Evolutionary conservation across 2,113 vertebrate genomes (phyloP), one percentile per base, ranked within the genome.

Genomic region (Alaudala cheleensis): DNA sequence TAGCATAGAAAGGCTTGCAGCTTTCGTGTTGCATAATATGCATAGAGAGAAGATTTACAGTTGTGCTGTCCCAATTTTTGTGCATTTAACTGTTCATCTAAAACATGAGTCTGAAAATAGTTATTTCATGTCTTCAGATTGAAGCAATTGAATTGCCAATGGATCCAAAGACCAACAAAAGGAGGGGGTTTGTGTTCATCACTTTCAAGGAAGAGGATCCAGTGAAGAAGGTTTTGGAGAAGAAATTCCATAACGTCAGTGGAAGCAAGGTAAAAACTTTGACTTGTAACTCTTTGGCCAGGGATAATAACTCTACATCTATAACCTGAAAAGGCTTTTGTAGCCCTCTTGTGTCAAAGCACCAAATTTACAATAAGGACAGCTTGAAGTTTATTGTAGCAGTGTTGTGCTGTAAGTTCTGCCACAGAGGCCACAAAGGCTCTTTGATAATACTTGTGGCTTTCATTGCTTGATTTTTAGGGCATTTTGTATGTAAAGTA

Each of bases 161-260:
- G 98, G 99, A 99, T 97, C 99, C 99, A 95, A 99, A 99, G 98
- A 99, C 99, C 7, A 99, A 99, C 94, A 99, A 99, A 97, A 99
- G 99, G 97, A 98, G 99, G 95, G 99, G 99, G 8, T 99, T 99
- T 97, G 99, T 99, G 81, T 99, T 99, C 95, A 99, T 99, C 93
- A 99, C 99, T 14, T 99, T 99, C 95, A 99, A 99, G 97, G 99
- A 99, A 49, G 99, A 99, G 86, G 98, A 99, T 65, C 97, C 99
- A 1, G 99, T 99, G 72, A 99, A 99, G 98, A 99, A 99, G 82
- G 98, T 99, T 60, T 95, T 99, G 98, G 99, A 99, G 97, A 99
- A 99, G 96, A 99, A 99, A 93, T 99, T 99, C 96, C 99, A 99
- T 85, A 99, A 98, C 13, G 98, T 99, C 72, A 98, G 99, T 93